phyloP scores from a whole-genome alignment of 2,888 invertebrate species.

The Amphiduros pacificus region DNA sequence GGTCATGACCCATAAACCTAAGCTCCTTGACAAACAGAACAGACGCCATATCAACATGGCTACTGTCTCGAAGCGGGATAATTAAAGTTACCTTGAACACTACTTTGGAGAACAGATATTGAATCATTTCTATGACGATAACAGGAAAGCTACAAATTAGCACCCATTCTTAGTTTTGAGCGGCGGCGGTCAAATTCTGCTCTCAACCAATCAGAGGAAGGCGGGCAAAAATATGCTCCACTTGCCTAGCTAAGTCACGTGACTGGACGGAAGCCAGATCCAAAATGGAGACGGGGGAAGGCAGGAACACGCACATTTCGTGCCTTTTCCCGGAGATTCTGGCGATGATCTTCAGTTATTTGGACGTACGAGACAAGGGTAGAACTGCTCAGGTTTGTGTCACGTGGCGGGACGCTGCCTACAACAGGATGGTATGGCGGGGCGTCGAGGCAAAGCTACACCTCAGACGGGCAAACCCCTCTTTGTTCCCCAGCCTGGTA shows the following conservation, averaged over 20 bases:
- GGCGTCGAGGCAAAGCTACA: constrained; percentile 91
- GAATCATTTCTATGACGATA: background rate
- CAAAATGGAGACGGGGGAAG: constrained; percentile 17
- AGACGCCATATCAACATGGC: no score
- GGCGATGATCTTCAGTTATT: constrained; percentile 86
- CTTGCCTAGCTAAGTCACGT: constrained; percentile 8
- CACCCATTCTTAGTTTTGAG: background rate
- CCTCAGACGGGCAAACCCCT: constrained; percentile 76
- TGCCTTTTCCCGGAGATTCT: constrained; percentile 89
- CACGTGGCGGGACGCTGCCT: constrained; percentile 89
- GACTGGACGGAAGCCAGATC: constrained; percentile 16
- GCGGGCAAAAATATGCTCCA: no score
- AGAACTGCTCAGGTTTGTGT: constrained; percentile 81
- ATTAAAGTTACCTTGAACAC: no score
- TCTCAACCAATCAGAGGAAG: background rate
- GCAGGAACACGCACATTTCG: constrained; percentile 68
- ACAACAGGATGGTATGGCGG: constrained; percentile 90
- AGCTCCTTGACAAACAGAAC: no score
- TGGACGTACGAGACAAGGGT: constrained; percentile 86
- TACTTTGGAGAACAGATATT: no score
- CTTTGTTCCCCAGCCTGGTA: constrained; percentile 82
- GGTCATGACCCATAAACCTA: no score
- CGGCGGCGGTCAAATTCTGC: background rate
- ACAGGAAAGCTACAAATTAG: background rate
- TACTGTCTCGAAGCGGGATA: no score